Conservation (phyloP, 2,113 vertebrate genomes). For the Eulacestoma nigropectus region DNA sequence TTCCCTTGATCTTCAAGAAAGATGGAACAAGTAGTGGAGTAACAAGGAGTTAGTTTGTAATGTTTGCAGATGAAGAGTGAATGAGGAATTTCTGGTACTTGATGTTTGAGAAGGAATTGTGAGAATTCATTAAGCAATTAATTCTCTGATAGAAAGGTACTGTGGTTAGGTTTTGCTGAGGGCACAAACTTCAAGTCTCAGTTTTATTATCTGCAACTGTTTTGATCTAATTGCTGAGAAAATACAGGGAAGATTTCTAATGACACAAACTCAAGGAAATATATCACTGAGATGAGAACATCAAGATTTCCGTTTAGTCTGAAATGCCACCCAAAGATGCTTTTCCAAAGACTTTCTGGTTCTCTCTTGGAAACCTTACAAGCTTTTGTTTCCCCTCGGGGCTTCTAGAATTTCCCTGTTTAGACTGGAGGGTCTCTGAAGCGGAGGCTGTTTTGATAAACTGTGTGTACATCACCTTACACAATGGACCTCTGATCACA, state of each 20-base stretch:
- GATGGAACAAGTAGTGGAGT: background rate
- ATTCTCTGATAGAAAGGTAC: background rate
- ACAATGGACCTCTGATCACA: slow-evolving; percentile 59
- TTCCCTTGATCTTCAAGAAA: background rate
- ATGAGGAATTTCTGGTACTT: background rate
- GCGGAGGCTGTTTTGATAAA: slow-evolving; percentile 30
- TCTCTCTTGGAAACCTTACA: slow-evolving; percentile 25
- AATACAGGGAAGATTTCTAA: background rate
- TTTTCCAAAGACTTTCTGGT: slow-evolving; percentile 33
- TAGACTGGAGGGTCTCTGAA: slow-evolving; percentile 56
- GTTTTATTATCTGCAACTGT: background rate
- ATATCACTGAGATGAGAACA: background rate
- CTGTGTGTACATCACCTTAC: slow-evolving; percentile 50
- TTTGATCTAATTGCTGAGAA: background rate
- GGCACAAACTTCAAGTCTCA: background rate
- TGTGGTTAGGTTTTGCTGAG: background rate
- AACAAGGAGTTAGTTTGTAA: background rate
- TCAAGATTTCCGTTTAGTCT: background rate
- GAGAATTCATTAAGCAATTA: background rate
- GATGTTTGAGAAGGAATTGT: background rate
- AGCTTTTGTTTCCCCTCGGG: slow-evolving; percentile 23
- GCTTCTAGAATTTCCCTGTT: slow-evolving; percentile 65
- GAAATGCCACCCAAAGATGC: slow-evolving; percentile 27
- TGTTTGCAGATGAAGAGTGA: background rate
- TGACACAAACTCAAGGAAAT: background rate